These are phyloP conservation scores for Lipotes vexillifer DNA, from an alignment of 2,113 vertebrate species.

Conservation along the genomic window DNA sequence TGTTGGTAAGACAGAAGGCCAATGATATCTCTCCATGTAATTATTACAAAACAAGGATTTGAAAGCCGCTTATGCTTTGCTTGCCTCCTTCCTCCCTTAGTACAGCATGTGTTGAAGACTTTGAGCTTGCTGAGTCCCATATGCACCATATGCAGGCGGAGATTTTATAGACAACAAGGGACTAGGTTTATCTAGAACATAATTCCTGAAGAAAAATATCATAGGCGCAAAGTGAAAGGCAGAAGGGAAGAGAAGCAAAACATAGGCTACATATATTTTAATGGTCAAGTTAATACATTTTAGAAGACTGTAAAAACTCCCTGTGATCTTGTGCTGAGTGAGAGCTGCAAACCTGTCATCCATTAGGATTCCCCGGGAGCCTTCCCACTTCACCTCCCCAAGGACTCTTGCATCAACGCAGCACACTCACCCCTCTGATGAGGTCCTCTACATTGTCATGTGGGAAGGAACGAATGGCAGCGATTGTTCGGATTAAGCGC, in stretches of 20 bases:
- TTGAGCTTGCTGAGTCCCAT: not conserved
- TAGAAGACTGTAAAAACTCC: not conserved
- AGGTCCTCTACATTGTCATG: conserved; percentile 97
- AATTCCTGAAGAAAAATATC: conserved; percentile 31
- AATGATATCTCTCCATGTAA: not conserved
- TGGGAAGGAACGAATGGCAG: conserved; percentile 95
- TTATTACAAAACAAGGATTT: not conserved
- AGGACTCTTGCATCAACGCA: not conserved
- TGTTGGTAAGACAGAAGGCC: not conserved
- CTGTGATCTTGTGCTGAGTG: not conserved
- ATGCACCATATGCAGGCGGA: not conserved
- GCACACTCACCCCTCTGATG: conserved; percentile 88
- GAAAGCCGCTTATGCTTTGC: conserved; percentile 27
- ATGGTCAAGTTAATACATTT: not conserved
- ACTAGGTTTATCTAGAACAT: not conserved
- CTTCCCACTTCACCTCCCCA: not conserved
- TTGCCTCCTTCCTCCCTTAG: not conserved
- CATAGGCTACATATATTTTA: not conserved
- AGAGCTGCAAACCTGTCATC: not conserved
- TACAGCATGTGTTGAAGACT: not conserved
- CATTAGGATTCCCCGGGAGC: not conserved
- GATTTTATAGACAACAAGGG: not conserved
- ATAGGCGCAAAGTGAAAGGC: not conserved
- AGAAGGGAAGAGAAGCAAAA: conserved; percentile 19
- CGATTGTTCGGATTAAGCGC: conserved; percentile 95